Conservation (phyloP, 2,888 invertebrate genomes). For the Drosophila melanocephala region DNA sequence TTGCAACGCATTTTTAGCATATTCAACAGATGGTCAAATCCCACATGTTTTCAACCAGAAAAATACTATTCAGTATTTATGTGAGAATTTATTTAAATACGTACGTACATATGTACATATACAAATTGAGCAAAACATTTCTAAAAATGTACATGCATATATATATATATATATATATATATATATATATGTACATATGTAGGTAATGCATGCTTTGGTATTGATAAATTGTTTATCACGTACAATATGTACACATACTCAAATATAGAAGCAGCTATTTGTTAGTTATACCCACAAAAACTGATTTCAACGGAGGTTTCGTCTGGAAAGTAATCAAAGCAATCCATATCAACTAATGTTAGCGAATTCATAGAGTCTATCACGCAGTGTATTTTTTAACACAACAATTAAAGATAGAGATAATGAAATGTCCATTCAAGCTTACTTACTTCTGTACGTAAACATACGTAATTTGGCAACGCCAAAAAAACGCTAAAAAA, state of each 20-base stretch:
- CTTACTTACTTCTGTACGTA: neutral
- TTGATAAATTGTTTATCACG: neutral
- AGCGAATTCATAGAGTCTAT: neutral
- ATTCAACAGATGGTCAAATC: constrained; percentile 9
- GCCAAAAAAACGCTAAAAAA: neutral
- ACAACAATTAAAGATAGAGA: neutral
- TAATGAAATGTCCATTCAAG: neutral
- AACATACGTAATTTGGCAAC: neutral
- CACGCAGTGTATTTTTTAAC: neutral
- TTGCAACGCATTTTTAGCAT: neutral
- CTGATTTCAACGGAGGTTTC: constrained; percentile 10
- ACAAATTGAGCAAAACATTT: neutral
- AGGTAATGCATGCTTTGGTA: neutral
- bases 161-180: neutral
- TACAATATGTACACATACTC: neutral
- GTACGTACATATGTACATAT: neutral
- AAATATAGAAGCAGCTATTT: neutral
- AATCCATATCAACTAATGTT: constrained; percentile 5
- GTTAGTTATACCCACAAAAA: neutral
- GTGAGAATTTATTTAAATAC: neutral
- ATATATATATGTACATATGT: neutral
- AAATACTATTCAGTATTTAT: neutral
- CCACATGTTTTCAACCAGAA: neutral
- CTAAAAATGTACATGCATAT: constrained; percentile 1
- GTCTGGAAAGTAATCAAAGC: constrained; percentile 7